These are phyloP conservation scores for Sciurus niger DNA, from an alignment of 2,113 vertebrate species.

Conservation along the genomic window DNA sequence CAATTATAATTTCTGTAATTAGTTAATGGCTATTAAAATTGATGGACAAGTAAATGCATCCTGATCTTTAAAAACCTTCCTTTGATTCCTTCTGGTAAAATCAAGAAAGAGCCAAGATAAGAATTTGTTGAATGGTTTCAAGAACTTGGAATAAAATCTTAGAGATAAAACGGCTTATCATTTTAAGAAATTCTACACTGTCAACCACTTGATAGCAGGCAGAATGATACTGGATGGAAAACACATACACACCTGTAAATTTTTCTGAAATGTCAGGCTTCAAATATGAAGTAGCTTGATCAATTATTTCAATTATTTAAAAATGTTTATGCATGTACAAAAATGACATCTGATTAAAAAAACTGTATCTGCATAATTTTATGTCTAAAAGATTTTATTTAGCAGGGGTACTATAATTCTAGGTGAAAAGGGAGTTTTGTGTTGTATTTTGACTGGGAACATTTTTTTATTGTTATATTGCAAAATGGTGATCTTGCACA, in stretches of 20 bases:
- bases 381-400: background rate
- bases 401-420: background rate
- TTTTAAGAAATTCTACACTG: background rate
- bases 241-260: background rate
- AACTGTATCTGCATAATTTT: background rate
- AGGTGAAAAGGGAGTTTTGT: background rate
- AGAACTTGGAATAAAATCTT: background rate
- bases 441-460: background rate
- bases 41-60: background rate
- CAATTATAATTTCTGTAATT: constrained; percentile 37
- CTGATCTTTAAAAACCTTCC: background rate
- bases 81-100: constrained; percentile 19
- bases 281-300: background rate
- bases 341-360: background rate
- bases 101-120: background rate
- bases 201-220: background rate
- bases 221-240: background rate
- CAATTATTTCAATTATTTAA: background rate
- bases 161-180: background rate
- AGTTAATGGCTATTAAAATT: constrained; percentile 4
- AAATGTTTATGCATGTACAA: background rate
- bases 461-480: background rate
- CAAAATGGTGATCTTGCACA: background rate
- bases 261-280: background rate
- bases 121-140: constrained; percentile 35